Conservation (phyloP, 2,888 invertebrate species). For the Allophyes oxyacanthae region DNA sequence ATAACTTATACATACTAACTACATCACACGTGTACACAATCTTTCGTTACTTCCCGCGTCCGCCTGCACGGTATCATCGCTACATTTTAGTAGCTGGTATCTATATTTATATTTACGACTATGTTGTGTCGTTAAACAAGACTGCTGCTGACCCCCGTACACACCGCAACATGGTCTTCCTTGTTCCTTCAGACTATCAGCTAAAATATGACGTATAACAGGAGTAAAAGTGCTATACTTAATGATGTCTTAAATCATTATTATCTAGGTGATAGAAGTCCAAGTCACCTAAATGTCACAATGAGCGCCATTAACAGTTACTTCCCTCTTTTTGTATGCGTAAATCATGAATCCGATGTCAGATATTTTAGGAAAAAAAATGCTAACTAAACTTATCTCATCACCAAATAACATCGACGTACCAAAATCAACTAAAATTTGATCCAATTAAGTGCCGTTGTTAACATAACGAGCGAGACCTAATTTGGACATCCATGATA, state of each 20-base stretch:
- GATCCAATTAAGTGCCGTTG: conserved; percentile 57
- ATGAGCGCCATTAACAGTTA: too few relatives aligned
- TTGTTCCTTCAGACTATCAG: not conserved
- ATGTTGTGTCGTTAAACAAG: conserved; percentile 48
- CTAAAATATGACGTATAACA: conserved; percentile 2
- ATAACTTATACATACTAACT: too few relatives aligned
- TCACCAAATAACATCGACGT: conserved; percentile 30
- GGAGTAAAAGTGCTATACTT: not conserved
- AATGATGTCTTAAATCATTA: conserved; percentile 12
- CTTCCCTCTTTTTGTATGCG: too few relatives aligned
- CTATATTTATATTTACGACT: conserved; percentile 50
- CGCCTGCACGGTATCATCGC: conserved; percentile 30
- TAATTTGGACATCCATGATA: conserved; percentile 61
- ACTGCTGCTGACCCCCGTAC: not conserved
- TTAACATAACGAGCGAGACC: conserved; percentile 63
- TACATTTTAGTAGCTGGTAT: conserved; percentile 63
- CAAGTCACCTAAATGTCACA: too few relatives aligned
- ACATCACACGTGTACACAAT: too few relatives aligned
- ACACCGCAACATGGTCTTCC: conserved; percentile 1
- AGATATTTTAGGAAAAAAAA: not conserved
- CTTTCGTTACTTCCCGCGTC: conserved; percentile 48
- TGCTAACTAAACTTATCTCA: not conserved
- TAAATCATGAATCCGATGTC: too few relatives aligned
- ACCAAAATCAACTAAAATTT: conserved; percentile 46
- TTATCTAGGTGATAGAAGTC: too few relatives aligned